These are phyloP conservation scores for Drosophila helvetica DNA, from an alignment of 2,888 invertebrate species.

Conservation along the genomic window DNA sequence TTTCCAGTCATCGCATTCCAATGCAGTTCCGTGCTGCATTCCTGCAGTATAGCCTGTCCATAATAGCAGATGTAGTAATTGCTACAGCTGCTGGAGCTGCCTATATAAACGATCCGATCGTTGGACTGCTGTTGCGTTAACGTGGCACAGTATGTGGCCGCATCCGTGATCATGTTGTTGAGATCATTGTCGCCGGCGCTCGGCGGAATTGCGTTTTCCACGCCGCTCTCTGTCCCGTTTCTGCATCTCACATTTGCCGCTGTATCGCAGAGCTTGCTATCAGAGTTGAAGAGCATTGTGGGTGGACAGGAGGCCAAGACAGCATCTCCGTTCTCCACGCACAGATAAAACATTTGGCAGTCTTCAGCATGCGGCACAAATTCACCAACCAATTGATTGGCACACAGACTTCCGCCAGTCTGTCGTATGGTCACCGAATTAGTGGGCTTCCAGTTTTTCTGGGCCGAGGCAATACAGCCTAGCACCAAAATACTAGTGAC, in stretches of 20 bases:
- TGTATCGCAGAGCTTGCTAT: conserved; percentile 80
- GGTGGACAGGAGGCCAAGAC: conserved; percentile 80
- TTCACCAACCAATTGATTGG: conserved; percentile 69
- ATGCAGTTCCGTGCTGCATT: conserved; percentile 80
- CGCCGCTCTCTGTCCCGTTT: conserved; percentile 21
- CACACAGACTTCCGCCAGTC: conserved; percentile 56
- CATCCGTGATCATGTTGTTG: conserved; percentile 56
- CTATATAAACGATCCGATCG: conserved; percentile 75
- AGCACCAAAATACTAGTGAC: background rate
- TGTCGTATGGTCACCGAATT: conserved; percentile 72
- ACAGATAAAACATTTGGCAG: conserved; percentile 80
- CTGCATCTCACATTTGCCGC: conserved; percentile 70
- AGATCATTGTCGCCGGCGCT: conserved; percentile 31
- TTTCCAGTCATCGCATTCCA: conserved; percentile 81
- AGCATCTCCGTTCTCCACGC: conserved; percentile 72
- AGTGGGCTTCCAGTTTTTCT: conserved; percentile 59
- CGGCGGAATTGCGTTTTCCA: background rate
- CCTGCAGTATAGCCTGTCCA: conserved; percentile 78
- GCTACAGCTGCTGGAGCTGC: conserved; percentile 75
- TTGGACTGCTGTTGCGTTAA: conserved; percentile 47
- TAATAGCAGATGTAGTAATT: conserved; percentile 83
- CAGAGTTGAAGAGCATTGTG: conserved; percentile 82
- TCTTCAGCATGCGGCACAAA: conserved; percentile 78
- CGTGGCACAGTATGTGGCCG: conserved; percentile 62
- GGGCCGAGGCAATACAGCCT: background rate